Base-by-base conservation (phyloP, 2,888 invertebrate species). In the Parthenolecanium corni region DNA sequence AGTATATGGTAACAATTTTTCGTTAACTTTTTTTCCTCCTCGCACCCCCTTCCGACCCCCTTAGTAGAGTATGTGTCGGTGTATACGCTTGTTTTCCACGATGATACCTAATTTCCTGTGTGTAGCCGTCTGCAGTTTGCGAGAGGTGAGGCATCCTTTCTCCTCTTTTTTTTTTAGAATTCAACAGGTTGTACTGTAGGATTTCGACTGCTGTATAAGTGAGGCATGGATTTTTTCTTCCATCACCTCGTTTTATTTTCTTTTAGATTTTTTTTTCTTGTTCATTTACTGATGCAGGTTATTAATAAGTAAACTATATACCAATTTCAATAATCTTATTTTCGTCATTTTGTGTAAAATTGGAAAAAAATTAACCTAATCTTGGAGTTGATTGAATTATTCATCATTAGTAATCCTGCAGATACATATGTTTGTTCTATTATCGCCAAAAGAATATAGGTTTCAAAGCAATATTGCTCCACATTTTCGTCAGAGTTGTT, bases 21-120 rank as follows among this genome's bases (percentile, higher is more conserved):
- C 31, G 31, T 9, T 31, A n/a, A 31, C 31, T 31, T 31, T 31
- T n/a, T 31, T 31, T 31, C 31, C 31, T 31, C n/a, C 31, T 31
- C 31, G 9, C 31, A 31, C 31, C 31, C 31, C 5, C 31, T 9
- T 31, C 31, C 4, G 2, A 20, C 16, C 1, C 21, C 51, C 16
- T 25, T 51, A n/a, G 25, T 51, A 31, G 4, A 24, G 23, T 12
- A 23, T n/a, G 52, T 52, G 36, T 38, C 38, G 36, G 18, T 52
- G 52, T 52, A 12, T 52, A 47, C 23, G 49, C 18, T n/a, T 21
- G 9, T 52, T 16, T 52, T 31, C 20, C 52, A 25, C 52, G 5
- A 52, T 52, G 52, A 36, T 54, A 54, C 54, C 54, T 54, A 54
- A 54, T 54, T 54, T 54, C 54, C 54, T 54, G 31, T 31, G n/a